phyloP scores from a whole-genome alignment of 2,113 vertebrate species.

The Cygnus atratus region DNA sequence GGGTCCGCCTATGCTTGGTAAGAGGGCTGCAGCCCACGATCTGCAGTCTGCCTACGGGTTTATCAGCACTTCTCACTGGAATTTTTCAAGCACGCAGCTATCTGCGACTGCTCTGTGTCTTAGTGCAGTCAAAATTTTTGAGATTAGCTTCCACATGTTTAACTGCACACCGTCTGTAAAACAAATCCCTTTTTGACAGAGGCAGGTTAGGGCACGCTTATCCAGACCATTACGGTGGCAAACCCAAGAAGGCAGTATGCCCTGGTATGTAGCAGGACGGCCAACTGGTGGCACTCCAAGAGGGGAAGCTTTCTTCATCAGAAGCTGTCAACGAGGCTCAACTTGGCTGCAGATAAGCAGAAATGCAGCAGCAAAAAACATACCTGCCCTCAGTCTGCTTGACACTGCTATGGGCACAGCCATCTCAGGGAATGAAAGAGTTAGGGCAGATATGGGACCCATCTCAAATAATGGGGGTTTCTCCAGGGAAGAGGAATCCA shows the following conservation, averaged over 20 bases:
- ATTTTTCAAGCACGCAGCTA: background rate
- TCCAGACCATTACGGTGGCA: background rate
- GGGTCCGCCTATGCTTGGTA: background rate
- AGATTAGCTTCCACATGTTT: background rate
- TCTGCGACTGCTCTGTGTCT: background rate
- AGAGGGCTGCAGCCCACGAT: background rate
- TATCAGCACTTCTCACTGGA: background rate
- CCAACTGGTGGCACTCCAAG: background rate
- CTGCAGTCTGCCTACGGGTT: background rate
- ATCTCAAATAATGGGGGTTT: background rate
- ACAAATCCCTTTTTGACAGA: background rate
- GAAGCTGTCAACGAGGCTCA: background rate
- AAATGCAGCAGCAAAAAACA: background rate
- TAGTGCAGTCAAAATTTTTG: background rate
- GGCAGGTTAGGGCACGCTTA: background rate
- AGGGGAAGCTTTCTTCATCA: background rate
- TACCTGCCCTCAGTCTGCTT: background rate
- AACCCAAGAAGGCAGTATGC: background rate
- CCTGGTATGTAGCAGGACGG: background rate
- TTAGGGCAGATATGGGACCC: background rate
- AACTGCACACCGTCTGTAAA: background rate
- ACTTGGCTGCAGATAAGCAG: background rate
- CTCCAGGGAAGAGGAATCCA: background rate
- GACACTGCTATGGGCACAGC: rapidly evolving
- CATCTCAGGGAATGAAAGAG: background rate